Evolutionary conservation across 2,797 vertebrate genomes (phyloP), one percentile per base, ranked within the genome.

Genomic region (Channallabes apus): DNA sequence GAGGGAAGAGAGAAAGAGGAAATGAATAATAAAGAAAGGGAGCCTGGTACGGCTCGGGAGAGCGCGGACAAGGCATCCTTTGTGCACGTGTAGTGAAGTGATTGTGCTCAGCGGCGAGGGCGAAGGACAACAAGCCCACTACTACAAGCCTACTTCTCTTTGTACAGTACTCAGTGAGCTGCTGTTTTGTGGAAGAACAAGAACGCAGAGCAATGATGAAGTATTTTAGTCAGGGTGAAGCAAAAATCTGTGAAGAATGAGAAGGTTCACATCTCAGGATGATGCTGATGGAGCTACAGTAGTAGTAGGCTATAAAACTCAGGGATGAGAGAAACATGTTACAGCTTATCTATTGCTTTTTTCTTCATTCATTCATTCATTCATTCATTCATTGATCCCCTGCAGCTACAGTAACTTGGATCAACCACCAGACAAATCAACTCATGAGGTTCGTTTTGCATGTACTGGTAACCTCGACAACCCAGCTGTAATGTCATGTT

Each of bases 61-160:
- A 24, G 27, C 32, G 59, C 29, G 29, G 35, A 89, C 88, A 88
- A 88, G 84, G 73, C 68, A 6, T 67, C 9, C 85, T 84, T 89
- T 89, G 87, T 89, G 84, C 20, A 67, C 0, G 41, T 62, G 76
- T 77, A 32, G 64, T 86, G 83, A 58, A 80, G 83, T 62, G 85
- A 86, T 84, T 86, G 59, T 68, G 85, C 77, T 82, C 71, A 76
- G 64, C 51, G 54, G 80, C 62, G 75, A 83, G 82, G 65, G 82
- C 65, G 80, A 89, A 88, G 62, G 62, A 87, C 86, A 86, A 85
- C 85, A 65, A 32, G 51, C 51, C 82, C 82, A 76, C 72, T 61
- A 77, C 75, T 82, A 58, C 84, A 17, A 82, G 15, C 41, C 29
- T 24, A 2, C 29, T 59, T 67, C 62, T 68, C 56, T 75, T 61